Base-by-base conservation (phyloP, 2,888 invertebrate species). In the Lordiphosa andalusiaca region DNA sequence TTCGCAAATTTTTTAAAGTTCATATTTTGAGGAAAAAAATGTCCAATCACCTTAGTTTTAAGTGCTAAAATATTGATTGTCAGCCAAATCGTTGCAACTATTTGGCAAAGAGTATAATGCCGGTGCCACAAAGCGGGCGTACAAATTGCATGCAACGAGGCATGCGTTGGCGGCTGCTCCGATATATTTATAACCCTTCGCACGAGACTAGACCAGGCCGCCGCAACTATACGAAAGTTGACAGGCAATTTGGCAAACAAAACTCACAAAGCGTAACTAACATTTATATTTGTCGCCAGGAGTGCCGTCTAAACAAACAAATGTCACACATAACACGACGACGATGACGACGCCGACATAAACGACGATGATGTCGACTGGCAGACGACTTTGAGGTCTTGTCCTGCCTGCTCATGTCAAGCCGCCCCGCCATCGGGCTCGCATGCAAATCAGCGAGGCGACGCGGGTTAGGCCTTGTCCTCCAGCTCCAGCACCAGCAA, bases 261-360 rank as follows among this genome's bases (percentile, higher is more conserved):
- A 75, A 64, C 64, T 74, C 62, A 63, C 75, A 75, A 66, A 78
- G 80, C 80, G 76, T 71, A 74, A 76, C 75, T 71, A 78, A 78
- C 76, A 78, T 76, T 76, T 76, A 78, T 78, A 76, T 76, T 72
- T 76, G 76, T 78, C 78, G 80, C 76, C 80, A 67, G 67, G 65
- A 69, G 71, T 69, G 78, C 67, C 64, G 71, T 68, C 77, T 73
- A 63, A 77, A 61, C 78, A 74, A 71, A 74, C 75, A 77, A 71
- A 73, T 77, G 78, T 71, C 74, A 73, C 77, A 73, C 67, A 67
- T 68, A 68, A 69, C 77, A 73, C 74, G 75, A 66, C 40, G 47
- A 40, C 40, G 35, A 53, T 40, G 33, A 53, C 50, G 40, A 35
- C 49, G 39, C 13, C 46, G 9, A 6, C 21, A 21, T 25, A 56